Evolutionary conservation across 2,113 vertebrate species (phyloP).

Genomic region (Scomber japonicus): DNA sequence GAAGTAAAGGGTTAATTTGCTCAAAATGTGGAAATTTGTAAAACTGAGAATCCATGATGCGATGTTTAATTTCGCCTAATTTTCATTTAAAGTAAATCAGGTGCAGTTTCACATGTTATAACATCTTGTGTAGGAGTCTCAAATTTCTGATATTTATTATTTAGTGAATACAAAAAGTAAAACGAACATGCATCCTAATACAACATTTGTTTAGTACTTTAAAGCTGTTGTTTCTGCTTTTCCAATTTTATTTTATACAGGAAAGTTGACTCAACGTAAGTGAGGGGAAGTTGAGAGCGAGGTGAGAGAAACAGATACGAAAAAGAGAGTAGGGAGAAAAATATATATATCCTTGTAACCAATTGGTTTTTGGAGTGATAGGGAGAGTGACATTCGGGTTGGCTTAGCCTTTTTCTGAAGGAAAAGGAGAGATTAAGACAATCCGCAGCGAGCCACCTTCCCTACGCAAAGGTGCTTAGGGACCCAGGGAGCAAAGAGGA

Average conservation of each 20-base stretch:
- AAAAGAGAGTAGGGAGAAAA: conserved; percentile 54
- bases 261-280: conserved; percentile 5
- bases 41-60: not conserved
- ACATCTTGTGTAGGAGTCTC: no score
- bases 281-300: conserved; percentile 4
- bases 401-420: conserved; percentile 84
- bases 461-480: conserved; percentile 87
- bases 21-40: not conserved
- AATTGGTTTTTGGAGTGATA: conserved; percentile 83
- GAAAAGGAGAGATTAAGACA: conserved; percentile 84
- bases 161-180: not conserved
- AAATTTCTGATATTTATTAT: no score
- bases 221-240: not conserved
- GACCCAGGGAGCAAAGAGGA: conserved; percentile 87
- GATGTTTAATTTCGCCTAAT: not conserved
- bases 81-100: no score
- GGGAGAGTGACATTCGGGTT: conserved; percentile 83
- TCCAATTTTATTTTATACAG: not conserved
- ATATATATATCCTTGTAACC: conserved; percentile 80
- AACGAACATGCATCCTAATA: not conserved
- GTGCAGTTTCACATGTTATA: no score
- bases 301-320: conserved; percentile 48
- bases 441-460: conserved; percentile 82
- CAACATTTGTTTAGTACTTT: not conserved
- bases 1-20: not conserved